Conservation (phyloP, 1,140 invertebrate genomes). For the Atta colombica region DNA sequence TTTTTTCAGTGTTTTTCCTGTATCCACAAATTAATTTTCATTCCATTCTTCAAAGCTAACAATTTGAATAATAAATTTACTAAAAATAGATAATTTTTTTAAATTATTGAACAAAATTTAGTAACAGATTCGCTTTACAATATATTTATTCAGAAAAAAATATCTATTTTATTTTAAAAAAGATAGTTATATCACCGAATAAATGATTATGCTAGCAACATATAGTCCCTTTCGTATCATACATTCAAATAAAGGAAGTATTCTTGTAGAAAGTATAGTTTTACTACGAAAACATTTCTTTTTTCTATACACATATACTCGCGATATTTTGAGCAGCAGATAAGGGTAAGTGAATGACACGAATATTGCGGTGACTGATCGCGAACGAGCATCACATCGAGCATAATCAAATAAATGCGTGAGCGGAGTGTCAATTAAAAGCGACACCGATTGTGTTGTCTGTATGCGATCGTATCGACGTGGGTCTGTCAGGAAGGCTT, state of each 20-base stretch:
- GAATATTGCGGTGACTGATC: slow-evolving; percentile 1
- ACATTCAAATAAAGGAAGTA: not conserved
- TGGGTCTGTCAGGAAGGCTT: slow-evolving; percentile 27
- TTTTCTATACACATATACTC: not conserved
- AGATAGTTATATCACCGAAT: not conserved
- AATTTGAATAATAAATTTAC: not conserved
- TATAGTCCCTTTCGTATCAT: not conserved
- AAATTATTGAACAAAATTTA: not conserved
- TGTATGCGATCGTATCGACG: slow-evolving; percentile 11
- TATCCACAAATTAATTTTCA: not conserved
- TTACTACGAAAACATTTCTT: not conserved
- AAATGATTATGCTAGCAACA: not conserved
- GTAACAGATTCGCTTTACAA: not conserved
- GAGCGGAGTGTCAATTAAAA: slow-evolving; percentile 46
- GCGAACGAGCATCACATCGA: slow-evolving; percentile 10
- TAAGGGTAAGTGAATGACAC: not conserved
- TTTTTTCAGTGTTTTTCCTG: not conserved
- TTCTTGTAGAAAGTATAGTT: not conserved
- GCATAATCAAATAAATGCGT: slow-evolving; percentile 17
- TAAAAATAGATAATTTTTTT: not conserved
- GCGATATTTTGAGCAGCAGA: not conserved
- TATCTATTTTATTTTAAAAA: not conserved
- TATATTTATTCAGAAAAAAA: not conserved
- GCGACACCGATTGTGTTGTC: slow-evolving; percentile 46
- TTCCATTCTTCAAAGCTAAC: not conserved